Percentiles rank a stretch among this genome's conserved stretches.
Evolutionary conservation across 2,888 invertebrate genomes (phyloP).

Genomic region (Melieria crassipennis): DNA sequence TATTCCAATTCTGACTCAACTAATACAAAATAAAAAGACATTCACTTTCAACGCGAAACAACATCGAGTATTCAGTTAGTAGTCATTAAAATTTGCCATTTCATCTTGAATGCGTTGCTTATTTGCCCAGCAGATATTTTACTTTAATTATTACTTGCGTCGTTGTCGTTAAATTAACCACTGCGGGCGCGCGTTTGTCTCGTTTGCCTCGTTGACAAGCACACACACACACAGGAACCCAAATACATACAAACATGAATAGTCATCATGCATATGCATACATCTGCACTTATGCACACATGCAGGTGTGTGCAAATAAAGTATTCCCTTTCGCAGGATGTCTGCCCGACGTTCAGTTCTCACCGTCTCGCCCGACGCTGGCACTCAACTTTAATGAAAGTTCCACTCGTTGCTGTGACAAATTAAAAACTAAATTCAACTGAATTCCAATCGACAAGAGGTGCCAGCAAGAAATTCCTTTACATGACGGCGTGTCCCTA

Average conservation of each 20-base stretch:
- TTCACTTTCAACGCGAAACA: too few relatives aligned
- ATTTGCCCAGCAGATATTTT: too few relatives aligned
- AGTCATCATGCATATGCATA: neutral
- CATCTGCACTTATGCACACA: neutral
- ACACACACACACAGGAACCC: neutral
- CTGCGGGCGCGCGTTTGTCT: neutral
- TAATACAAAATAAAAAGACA: too few relatives aligned
- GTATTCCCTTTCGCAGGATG: neutral
- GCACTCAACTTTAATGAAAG: slow-evolving; percentile 4
- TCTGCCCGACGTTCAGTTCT: too few relatives aligned
- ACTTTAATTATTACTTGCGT: too few relatives aligned
- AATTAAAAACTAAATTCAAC: slow-evolving; percentile 4
- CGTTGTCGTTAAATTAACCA: too few relatives aligned
- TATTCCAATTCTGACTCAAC: too few relatives aligned
- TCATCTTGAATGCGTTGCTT: too few relatives aligned
- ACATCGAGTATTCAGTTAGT: too few relatives aligned
- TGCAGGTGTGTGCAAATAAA: neutral
- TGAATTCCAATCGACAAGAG: neutral
- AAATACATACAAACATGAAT: neutral
- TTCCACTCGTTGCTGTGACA: neutral
- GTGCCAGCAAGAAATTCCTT: too few relatives aligned
- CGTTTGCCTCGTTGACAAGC: neutral
- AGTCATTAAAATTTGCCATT: too few relatives aligned
- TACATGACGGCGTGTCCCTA: too few relatives aligned
- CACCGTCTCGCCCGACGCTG: neutral